These are phyloP conservation scores for Hyla sarda DNA, from an alignment of 2,113 vertebrate species.

Conservation along the genomic window DNA sequence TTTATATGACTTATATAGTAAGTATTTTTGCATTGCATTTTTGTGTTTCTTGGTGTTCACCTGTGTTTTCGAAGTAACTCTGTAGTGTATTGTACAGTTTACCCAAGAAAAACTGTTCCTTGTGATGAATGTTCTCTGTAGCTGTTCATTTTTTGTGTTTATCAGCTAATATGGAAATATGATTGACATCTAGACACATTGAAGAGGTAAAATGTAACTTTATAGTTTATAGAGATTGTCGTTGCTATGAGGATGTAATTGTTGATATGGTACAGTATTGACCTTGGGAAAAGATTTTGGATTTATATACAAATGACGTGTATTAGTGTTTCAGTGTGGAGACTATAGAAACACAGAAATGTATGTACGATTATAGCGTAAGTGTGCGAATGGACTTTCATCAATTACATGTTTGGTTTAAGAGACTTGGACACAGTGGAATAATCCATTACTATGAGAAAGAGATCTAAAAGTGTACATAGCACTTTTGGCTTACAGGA, in stretches of 20 bases:
- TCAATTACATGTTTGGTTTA: no score
- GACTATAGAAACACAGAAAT: no score
- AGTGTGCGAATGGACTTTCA: no score
- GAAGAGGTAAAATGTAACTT: background rate
- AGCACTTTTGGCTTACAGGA: no score
- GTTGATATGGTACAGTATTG: background rate
- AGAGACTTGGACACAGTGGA: no score
- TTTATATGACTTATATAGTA: no score
- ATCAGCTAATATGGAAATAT: background rate
- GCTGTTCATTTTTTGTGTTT: background rate
- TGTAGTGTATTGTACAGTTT: background rate
- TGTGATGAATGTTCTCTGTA: slow-evolving; percentile 5
- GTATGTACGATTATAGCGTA: no score
- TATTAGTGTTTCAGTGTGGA: background rate
- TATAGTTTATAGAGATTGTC: background rate
- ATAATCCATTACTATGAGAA: no score
- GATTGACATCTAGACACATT: background rate
- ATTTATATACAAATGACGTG: background rate
- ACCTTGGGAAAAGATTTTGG: background rate
- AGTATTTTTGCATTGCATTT: no score
- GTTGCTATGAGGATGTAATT: background rate
- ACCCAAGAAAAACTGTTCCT: background rate
- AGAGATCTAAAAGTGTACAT: no score
- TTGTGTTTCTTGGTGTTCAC: no score
- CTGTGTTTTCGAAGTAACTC: background rate